A percentile compares a stretch with the other conserved stretches of the same genome.
Evolutionary conservation across 2,113 vertebrate genomes (phyloP).

Genomic region (Puma concolor): DNA sequence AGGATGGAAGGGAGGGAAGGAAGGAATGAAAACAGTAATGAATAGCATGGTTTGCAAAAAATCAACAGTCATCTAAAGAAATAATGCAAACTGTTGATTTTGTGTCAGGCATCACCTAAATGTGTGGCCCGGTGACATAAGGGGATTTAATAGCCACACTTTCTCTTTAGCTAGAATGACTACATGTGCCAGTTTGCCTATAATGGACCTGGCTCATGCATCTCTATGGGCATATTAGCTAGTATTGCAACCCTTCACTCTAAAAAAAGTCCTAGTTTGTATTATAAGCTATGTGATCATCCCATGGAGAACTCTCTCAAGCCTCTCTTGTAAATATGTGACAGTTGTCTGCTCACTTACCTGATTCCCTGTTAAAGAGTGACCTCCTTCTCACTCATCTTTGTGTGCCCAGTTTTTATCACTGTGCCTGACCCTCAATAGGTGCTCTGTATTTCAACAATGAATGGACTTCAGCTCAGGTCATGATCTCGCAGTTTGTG

Average conservation of each 20-base stretch:
- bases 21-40: background rate
- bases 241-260: background rate
- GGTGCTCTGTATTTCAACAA: background rate
- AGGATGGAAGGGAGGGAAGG: background rate
- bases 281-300: background rate
- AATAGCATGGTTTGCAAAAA: background rate
- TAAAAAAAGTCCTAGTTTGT: background rate
- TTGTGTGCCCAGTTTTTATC: background rate
- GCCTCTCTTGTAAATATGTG: background rate
- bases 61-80: background rate
- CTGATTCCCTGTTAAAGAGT: background rate
- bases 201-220: background rate
- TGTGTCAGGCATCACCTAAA: background rate
- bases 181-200: background rate
- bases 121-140: background rate
- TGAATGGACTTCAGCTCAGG: background rate
- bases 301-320: background rate
- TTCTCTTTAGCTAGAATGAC: background rate
- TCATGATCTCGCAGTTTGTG: no score
- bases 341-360: background rate
- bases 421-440: background rate
- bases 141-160: background rate
- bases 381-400: background rate
- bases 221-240: background rate
- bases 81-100: background rate